phyloP scores from a whole-genome alignment of 2,888 invertebrate genomes.

The Epistrophe grossulariae region DNA sequence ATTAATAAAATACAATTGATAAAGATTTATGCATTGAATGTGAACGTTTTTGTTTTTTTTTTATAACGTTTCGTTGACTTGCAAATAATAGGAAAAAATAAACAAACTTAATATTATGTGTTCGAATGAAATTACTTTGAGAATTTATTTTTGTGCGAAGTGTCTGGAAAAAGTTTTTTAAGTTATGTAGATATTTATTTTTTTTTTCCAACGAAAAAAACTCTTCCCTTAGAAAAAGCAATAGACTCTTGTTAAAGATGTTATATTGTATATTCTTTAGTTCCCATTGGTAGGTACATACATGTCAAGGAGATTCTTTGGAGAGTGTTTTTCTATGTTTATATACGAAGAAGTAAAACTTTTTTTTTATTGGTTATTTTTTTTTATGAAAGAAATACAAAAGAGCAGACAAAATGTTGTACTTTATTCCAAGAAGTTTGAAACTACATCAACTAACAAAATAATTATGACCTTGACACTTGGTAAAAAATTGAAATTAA shows the following conservation, averaged over 20 bases:
- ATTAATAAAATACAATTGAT: no score
- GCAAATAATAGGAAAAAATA: neutral
- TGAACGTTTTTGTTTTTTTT: neutral
- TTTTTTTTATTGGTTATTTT: neutral
- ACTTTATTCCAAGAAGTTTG: no score
- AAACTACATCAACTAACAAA: no score
- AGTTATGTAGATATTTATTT: neutral
- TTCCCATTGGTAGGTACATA: neutral
- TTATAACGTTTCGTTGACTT: no score
- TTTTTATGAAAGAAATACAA: neutral
- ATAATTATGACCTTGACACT: no score
- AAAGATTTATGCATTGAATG: neutral
- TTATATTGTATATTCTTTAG: neutral
- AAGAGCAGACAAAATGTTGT: no score
- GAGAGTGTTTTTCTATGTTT: neutral
- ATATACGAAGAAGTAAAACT: neutral
- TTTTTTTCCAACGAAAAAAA: neutral
- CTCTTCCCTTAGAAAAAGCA: neutral
- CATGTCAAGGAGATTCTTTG: neutral
- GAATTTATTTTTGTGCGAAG: constrained; percentile 14
- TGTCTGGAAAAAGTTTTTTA: constrained; percentile 22
- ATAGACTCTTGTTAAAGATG: neutral
- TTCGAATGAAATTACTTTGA: constrained; percentile 42
- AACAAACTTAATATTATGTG: constrained; percentile 34
- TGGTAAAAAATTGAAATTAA: no score